These are phyloP conservation scores for Hipposideros larvatus DNA, from an alignment of 2,797 vertebrate species.

Conservation along the genomic window DNA sequence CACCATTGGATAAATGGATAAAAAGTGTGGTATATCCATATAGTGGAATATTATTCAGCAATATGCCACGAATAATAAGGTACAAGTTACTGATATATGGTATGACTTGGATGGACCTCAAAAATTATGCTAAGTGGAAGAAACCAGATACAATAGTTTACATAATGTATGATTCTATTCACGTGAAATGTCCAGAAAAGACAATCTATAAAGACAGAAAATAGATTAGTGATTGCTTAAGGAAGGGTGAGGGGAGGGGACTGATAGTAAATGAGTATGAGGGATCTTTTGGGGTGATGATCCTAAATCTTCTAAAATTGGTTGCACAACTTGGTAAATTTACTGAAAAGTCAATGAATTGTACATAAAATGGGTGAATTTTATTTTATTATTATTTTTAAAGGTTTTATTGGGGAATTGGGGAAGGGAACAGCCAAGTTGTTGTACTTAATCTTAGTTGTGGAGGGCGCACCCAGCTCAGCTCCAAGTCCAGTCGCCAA, in stretches of 20 bases:
- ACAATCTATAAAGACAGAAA: neutral
- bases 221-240: neutral
- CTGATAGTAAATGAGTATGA: constrained; percentile 10
- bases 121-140: constrained; percentile 11
- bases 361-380: neutral
- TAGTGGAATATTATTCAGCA: neutral
- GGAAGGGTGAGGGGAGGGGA: neutral
- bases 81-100: neutral
- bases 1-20: neutral
- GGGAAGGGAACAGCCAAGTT: too few species aligned
- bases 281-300: neutral
- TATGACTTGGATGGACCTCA: neutral
- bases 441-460: too few species aligned
- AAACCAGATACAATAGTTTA: neutral
- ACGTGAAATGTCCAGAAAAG: neutral
- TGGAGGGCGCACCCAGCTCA: too few species aligned
- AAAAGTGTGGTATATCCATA: neutral
- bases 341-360: neutral
- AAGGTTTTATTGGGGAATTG: too few species aligned
- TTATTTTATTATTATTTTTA: too few species aligned
- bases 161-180: neutral
- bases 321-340: neutral
- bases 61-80: neutral
- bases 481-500: too few species aligned
- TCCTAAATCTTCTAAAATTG: neutral